Evolutionary conservation across 2,888 invertebrate species (phyloP).

Genomic region (Ceratothoa steindachneri): DNA sequence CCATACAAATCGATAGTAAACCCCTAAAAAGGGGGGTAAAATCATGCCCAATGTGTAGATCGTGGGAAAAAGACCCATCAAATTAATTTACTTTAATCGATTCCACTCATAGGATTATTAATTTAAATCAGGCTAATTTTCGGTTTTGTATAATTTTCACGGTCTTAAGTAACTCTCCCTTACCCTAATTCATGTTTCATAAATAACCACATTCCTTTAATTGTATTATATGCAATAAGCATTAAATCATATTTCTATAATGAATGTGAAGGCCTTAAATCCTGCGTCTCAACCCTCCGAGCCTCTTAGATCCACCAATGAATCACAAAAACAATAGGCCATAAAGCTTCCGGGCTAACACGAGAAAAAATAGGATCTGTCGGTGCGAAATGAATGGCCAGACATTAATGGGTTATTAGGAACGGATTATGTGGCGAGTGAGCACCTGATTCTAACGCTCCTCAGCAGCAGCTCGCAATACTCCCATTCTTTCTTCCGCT

Average conservation of each 20-base stretch:
- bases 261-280: conserved; percentile 13
- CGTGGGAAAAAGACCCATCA: no score
- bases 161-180: no score
- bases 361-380: background rate
- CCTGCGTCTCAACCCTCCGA: background rate
- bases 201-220: no score
- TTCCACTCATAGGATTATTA: no score
- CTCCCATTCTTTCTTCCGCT: background rate
- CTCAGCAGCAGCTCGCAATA: background rate
- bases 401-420: conserved; percentile 27
- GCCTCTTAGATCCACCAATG: conserved; percentile 10
- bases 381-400: conserved; percentile 11
- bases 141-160: no score
- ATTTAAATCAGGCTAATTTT: no score
- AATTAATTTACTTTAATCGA: no score
- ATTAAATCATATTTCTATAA: conserved; percentile 12
- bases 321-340: conserved; percentile 13
- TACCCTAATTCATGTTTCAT: no score
- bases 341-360: conserved; percentile 3
- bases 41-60: no score
- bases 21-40: no score
- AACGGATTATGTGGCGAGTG: conserved; percentile 22
- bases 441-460: conserved; percentile 13
- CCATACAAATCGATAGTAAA: no score
- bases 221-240: background rate